Percentiles rank a stretch among this genome's conserved stretches.
These are phyloP conservation scores for Apostichopus californicus DNA, from an alignment of 35 echinoderm and acorn worm genomes.

Conservation along the genomic window DNA sequence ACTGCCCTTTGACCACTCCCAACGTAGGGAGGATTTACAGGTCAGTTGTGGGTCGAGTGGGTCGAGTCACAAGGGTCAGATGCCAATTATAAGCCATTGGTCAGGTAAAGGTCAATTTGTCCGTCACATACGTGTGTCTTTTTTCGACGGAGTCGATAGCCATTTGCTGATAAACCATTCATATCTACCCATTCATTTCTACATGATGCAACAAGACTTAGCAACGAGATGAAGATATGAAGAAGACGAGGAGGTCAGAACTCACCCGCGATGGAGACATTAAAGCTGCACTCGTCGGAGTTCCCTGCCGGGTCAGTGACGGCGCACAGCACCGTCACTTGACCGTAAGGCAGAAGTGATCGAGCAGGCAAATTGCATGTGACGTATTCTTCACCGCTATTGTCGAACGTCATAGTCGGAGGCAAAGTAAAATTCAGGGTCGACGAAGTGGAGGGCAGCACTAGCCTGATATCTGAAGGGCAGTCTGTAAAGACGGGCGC, in stretches of 20 bases:
- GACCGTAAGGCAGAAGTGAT: background rate
- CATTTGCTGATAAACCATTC: no score
- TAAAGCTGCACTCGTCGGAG: background rate
- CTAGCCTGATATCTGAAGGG: background rate
- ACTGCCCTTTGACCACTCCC: no score
- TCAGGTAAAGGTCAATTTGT: no score
- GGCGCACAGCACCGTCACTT: background rate
- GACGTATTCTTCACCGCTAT: background rate
- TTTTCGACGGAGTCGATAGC: no score
- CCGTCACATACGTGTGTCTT: no score
- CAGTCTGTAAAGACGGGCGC: constrained; percentile 18
- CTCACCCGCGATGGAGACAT: background rate
- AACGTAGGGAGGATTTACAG: no score
- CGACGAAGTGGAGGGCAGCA: background rate
- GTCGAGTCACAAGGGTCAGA: no score
- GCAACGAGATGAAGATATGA: no score
- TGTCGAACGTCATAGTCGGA: background rate
- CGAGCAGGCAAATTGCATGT: background rate
- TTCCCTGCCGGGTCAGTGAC: background rate
- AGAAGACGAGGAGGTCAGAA: background rate
- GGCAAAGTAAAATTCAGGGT: background rate
- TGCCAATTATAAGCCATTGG: no score
- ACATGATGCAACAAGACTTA: no score
- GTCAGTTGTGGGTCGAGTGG: no score
- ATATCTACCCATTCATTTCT: no score